Conservation (phyloP, 35 echinoderm and acorn worm species). For the Strongylocentrotus purpuratus region DNA sequence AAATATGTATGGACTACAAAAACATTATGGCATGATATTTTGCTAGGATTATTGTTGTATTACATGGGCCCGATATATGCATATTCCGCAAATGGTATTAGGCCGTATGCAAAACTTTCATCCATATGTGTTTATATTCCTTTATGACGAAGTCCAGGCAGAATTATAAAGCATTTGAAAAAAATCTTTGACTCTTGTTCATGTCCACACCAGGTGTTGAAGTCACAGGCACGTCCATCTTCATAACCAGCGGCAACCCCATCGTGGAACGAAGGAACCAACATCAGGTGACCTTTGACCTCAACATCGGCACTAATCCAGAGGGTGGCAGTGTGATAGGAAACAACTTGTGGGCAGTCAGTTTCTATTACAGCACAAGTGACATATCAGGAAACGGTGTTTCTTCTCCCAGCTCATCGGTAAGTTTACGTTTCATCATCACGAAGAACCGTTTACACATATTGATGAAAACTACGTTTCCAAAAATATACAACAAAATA, state of each 20-base stretch:
- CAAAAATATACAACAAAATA: too few species aligned
- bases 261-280: slow-evolving; percentile 48
- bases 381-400: not conserved
- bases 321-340: slow-evolving; percentile 71
- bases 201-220: slow-evolving; percentile 63
- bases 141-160: too few species aligned
- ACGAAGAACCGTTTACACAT: too few species aligned
- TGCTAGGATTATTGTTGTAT: too few species aligned
- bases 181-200: not conserved
- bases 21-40: too few species aligned
- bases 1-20: too few species aligned
- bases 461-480: too few species aligned
- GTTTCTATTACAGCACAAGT: slow-evolving; percentile 31
- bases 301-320: slow-evolving; percentile 50
- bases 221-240: slow-evolving; percentile 47
- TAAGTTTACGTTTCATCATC: not conserved
- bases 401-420: not conserved
- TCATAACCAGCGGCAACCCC: slow-evolving; percentile 27
- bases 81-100: too few species aligned
- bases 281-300: slow-evolving; percentile 71
- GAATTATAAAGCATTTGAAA: not conserved
- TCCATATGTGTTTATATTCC: too few species aligned
- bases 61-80: too few species aligned
- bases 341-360: slow-evolving; percentile 70
- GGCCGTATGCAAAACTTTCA: too few species aligned